Base-by-base conservation (phyloP, 2,888 invertebrate species). In the Orchesellides sinensis region DNA sequence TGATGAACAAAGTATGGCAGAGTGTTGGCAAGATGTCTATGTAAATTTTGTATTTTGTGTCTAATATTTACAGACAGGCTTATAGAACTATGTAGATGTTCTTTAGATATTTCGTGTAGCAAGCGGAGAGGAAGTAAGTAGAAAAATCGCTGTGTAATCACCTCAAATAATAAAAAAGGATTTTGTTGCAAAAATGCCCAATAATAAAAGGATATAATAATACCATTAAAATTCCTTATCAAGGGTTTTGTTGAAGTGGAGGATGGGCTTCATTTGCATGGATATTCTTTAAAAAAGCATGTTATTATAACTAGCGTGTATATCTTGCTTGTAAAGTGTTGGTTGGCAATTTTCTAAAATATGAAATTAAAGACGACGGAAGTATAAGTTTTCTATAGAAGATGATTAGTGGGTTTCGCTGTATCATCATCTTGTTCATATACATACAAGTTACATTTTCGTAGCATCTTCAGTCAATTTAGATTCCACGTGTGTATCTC, bases 161-260 rank as follows among this genome's bases (percentile, higher is more conserved):
- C 25, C 5, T 17, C 23, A 54, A 54, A 54, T 54, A 21, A 17
- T 54, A 40, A 40, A 40, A 40, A 40, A 40, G 40, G 40, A 21
- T 54, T 54, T 54, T 54, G 54, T 54, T 54, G 54, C 54, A 54
- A 54, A 54, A 54, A 21, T 54, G 54, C 54, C n/a, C n/a, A n/a
- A 54, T 54, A 49, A 14, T 49, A 49, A 40, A 40, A 40, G 40
- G 10, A n/a, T 10, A 40, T 40, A 40, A 40, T 40, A 2, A 8
- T n/a, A 40, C 40, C 40, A 40, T 40, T 40, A 40, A 40, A 40
- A 40, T 40, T 40, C 10, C n/a, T 40, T n/a, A n/a, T 32, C 32
- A 32, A 40, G 40, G n/a, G 40, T 14, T n/a, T n/a, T 40, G 40
- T 40, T 10, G 40, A 40, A 14, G 40, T 14, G 5, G 32, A 32